Base-by-base conservation (phyloP, 2,113 vertebrate genomes). In the Holacanthus passer region DNA sequence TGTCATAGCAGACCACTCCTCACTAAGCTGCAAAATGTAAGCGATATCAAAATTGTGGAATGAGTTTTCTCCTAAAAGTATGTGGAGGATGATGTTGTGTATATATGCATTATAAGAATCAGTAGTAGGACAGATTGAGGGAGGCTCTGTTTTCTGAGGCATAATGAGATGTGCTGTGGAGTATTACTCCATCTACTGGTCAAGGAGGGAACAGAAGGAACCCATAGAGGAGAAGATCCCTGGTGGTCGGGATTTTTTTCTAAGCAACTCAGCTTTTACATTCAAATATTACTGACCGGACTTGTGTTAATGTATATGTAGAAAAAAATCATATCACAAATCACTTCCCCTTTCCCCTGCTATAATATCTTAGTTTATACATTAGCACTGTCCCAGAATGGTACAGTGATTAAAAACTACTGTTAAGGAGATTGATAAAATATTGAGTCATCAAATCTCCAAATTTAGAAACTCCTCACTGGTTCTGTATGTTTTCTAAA, bases 121-220 rank as follows among this genome's bases (percentile, higher is more conserved):
- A 12, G 45, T 48, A n/a, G n/a, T n/a, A n/a, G 24, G 47, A 7
- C 29, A 59, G 55, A 41, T 50, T 77, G 41, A 41, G 13, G 27
- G 45, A 39, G 37, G 27, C 68, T 5, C 14, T 62, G 71, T 19
- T 65, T 35, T 64, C 7, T 56, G 22, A 35, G 48, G 35, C 19
- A 13, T 31, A 20, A 41, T 47, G 20, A 55, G 37, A 35, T 7
- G 3, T 56, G 39, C 27, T 27, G 16, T 86, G 70, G 70, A 80
- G 69, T 65, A 80, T 74, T 32, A 39, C 85, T 32, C 87, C 91
- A 87, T 65, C 89, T 93, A 74, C 58, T 90, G 90, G 80, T 73
- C 31, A 70, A 55, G 14, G 14, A 77, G 8, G 41, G 59, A 64
- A 86, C 5, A 53, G 14, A 52, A 52, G 5, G 31, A 77, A 53